Evolutionary conservation across 2,113 vertebrate species (phyloP).

Genomic region (Eulemur rufifrons): DNA sequence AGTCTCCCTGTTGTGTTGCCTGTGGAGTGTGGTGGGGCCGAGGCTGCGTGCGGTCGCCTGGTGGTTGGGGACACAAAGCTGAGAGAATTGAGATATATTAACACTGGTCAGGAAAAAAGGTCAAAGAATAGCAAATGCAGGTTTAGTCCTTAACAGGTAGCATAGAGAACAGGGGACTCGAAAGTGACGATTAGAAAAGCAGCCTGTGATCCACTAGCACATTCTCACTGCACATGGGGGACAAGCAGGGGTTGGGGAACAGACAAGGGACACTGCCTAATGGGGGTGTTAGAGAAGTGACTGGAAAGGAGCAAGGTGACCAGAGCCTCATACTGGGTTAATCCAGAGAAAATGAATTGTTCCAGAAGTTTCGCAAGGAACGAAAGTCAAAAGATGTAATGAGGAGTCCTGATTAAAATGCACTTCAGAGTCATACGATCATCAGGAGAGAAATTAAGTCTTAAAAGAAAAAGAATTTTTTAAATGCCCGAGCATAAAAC

Average conservation of each 20-base stretch:
- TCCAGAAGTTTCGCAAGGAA: constrained; percentile 54
- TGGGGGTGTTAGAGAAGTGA: background rate
- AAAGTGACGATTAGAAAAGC: background rate
- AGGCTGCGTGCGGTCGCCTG: background rate
- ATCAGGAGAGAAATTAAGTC: constrained; percentile 63
- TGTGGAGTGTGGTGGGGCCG: background rate
- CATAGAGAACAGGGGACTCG: background rate
- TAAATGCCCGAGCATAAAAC: constrained; percentile 40
- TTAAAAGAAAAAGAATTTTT: constrained; percentile 57
- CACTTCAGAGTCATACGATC: constrained; percentile 55
- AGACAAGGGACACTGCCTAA: background rate
- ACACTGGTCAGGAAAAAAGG: background rate
- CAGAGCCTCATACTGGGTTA: background rate
- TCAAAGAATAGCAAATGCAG: background rate
- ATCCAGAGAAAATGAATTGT: background rate
- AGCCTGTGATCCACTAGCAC: background rate
- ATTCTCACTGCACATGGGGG: background rate
- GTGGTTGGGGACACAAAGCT: background rate
- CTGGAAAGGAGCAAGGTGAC: background rate
- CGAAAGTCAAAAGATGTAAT: constrained; percentile 49
- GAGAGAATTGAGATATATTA: background rate
- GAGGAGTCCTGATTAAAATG: constrained; percentile 65
- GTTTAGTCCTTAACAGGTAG: background rate
- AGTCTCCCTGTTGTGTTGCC: constrained; percentile 33
- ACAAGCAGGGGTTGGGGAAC: background rate